Evolutionary conservation across 2,888 invertebrate species (phyloP), one percentile per base, ranked within the genome.

Genomic region (Phytoseiulus persimilis): DNA sequence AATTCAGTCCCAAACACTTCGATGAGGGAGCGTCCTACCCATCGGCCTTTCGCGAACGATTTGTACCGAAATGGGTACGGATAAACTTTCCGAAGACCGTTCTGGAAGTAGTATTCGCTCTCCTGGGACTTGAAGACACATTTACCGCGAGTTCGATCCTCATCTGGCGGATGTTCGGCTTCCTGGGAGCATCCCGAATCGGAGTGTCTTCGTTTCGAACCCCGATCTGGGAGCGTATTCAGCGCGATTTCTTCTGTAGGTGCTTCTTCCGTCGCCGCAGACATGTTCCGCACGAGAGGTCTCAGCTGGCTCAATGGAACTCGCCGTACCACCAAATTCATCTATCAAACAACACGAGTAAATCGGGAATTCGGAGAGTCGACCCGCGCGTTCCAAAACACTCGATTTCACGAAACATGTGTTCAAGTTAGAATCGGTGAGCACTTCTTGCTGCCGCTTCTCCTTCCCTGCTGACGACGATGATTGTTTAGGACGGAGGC

Each of bases 21-120:
- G 91, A 97, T 94, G 91, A 98, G 96, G 92, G 95, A 95, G 93
- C 96, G 96, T 3, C 97, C 98, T 2, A 97, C 96, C 98, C 98
- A 98, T 92, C 98, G 95, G 14, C 97, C 97, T 94, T 98, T 98
- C 91, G 97, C 97, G 94, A 97, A 98, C 83, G 98, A 97, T 91
- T 97, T 96, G 94, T 98, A 98, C 90, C 97, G 97, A 94, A 97
- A 98, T 93, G 97, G 96, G 94, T 98, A 98, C 0, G 98, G 98
- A 93, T 97, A 97, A 0, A 98, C 98, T 94, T 98, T 98, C 91
- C 98, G 94, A 91, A 98, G 94, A 91, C 97, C 96, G 94, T 97
- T 97, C 94, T 98, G 97, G 92, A 96, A 96, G 93, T 97, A 97
- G 93, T 97, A 98, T 90, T 97, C 96, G 32, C 97, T 97, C 94